Evolutionary conservation across 2,888 invertebrate species (phyloP).

Genomic region (Drosophila mettleri): DNA sequence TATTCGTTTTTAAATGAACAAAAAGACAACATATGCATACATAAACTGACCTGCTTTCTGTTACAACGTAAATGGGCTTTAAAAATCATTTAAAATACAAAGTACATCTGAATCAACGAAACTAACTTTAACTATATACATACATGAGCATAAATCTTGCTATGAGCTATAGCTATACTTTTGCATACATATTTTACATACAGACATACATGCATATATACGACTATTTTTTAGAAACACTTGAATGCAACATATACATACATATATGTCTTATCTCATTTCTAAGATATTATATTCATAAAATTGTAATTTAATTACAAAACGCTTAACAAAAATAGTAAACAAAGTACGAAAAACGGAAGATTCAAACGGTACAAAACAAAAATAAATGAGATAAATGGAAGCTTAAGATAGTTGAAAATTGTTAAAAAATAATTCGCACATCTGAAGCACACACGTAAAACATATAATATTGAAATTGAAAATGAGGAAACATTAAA

Average conservation of each 20-base stretch:
- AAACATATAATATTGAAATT: conserved; percentile 32
- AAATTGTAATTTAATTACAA: conserved; percentile 67
- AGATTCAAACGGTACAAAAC: conserved; percentile 44
- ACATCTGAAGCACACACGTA: conserved; percentile 50
- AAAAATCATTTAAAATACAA: conserved; percentile 33
- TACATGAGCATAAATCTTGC: conserved; percentile 6
- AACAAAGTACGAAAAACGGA: conserved; percentile 45
- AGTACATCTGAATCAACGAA: conserved; percentile 69
- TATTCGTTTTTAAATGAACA: conserved; percentile 15
- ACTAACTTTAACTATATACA: conserved; percentile 48
- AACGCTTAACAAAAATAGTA: conserved; percentile 36
- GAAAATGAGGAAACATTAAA: conserved; percentile 22
- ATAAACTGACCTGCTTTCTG: conserved; percentile 40
- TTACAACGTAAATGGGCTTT: conserved; percentile 65
- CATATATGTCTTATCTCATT: conserved; percentile 41
- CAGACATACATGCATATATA: conserved; percentile 35
- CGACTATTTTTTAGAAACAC: conserved; percentile 41
- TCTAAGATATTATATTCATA: conserved; percentile 35
- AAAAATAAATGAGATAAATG: conserved; percentile 55
- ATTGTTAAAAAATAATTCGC: conserved; percentile 54
- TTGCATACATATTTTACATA: conserved; percentile 35
- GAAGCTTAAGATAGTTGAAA: conserved; percentile 57
- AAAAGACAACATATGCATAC: conserved; percentile 4
- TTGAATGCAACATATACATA: conserved; percentile 23
- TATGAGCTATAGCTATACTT: conserved; percentile 27